These are phyloP conservation scores for Dermatemys mawii DNA, from an alignment of 2,113 vertebrate genomes.

Conservation along the genomic window DNA sequence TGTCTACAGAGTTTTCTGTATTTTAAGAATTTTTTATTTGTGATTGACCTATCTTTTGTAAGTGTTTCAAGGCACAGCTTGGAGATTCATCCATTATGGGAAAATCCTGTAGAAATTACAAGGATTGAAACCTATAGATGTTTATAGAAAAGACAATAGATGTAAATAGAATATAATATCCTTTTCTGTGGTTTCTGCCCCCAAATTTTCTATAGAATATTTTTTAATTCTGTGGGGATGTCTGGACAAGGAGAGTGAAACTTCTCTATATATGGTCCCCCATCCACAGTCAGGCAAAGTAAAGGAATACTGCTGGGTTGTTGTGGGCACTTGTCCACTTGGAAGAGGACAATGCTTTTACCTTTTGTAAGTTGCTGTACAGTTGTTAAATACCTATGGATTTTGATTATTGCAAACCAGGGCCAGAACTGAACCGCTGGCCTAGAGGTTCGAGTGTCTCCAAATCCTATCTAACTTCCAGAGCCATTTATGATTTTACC, in stretches of 20 bases:
- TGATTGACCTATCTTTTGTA: not conserved
- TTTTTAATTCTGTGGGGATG: too few relatives aligned
- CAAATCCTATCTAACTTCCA: not conserved
- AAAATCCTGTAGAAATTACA: not conserved
- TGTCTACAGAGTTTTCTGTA: not conserved
- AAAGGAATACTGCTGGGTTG: not conserved
- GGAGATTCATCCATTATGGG: not conserved
- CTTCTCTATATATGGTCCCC: not conserved
- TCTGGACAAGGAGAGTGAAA: not conserved
- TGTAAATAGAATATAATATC: not conserved
- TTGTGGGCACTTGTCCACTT: not conserved
- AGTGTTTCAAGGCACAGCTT: conserved; percentile 25
- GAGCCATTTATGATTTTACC: not conserved
- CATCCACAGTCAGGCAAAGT: too few relatives aligned
- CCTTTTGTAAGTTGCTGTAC: not conserved
- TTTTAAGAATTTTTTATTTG: conserved; percentile 36
- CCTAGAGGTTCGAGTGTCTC: not conserved
- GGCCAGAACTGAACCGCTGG: rapidly evolving
- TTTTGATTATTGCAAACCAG: not conserved
- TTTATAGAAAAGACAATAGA: not conserved
- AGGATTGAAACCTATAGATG: not conserved
- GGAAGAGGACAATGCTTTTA: not conserved
- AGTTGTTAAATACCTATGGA: not conserved
- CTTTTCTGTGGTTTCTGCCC: too few relatives aligned
- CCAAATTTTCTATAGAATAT: too few relatives aligned